A percentile compares a stretch with the other conserved stretches of the same genome.
phyloP scores from a whole-genome alignment of 2,797 vertebrate species.

The Okamejei kenojei region DNA sequence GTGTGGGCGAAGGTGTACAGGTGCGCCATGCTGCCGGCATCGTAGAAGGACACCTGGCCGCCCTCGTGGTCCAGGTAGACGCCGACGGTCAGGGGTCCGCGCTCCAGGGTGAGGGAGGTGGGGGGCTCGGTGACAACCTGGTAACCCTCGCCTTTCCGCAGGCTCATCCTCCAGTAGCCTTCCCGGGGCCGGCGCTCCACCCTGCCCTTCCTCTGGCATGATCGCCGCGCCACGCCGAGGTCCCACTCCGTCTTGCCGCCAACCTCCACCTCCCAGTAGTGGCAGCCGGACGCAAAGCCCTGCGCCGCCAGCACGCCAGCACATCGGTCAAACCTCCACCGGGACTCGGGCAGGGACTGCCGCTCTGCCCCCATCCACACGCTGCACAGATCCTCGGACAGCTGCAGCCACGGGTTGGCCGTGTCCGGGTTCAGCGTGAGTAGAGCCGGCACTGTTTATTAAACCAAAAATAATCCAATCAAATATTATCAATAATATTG shows the following conservation, averaged over 20 bases:
- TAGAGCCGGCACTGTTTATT: neutral
- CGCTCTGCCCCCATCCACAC: neutral
- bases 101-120: neutral
- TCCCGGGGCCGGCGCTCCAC: neutral
- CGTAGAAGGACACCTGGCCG: neutral
- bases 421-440: neutral
- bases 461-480: too few relatives aligned
- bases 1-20: constrained; percentile 2
- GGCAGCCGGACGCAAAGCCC: neutral
- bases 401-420: neutral
- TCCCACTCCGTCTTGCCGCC: neutral
- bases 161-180: neutral
- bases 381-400: neutral
- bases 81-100: neutral
- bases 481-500: too few relatives aligned
- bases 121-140: neutral
- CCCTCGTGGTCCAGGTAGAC: constrained; percentile 19
- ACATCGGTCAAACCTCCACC: neutral
- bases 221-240: neutral
- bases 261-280: constrained; percentile 32
- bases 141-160: neutral
- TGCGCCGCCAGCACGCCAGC: neutral
- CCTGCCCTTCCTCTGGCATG: constrained; percentile 11
- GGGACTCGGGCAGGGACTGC: neutral
- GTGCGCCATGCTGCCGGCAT: neutral